These are phyloP conservation scores for Narcine bancroftii DNA, from an alignment of 2,113 vertebrate genomes.

Conservation along the genomic window DNA sequence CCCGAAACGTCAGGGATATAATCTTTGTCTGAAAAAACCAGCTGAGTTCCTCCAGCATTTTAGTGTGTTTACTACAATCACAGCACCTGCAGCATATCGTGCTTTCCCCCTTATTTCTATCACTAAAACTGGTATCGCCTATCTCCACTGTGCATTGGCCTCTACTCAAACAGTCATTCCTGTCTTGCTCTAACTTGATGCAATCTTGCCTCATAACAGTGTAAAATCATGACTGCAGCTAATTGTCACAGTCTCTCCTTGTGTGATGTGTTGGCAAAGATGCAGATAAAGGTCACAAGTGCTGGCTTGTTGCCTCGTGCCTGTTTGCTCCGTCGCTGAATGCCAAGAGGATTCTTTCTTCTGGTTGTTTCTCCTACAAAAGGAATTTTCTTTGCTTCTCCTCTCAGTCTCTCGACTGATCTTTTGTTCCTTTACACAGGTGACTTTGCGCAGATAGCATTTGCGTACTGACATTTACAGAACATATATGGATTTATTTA, in stretches of 20 bases:
- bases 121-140: not conserved
- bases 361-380: not conserved
- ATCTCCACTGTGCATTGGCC: not conserved
- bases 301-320: not conserved
- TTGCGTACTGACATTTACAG: not conserved
- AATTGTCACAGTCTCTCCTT: not conserved
- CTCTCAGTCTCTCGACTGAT: not conserved
- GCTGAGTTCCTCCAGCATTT: too few relatives aligned
- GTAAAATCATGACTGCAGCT: not conserved
- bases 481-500: not conserved
- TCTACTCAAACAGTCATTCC: not conserved
- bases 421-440: not conserved
- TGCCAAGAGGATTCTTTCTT: not conserved
- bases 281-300: not conserved
- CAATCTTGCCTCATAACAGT: too few relatives aligned
- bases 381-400: not conserved
- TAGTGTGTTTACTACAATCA: too few relatives aligned
- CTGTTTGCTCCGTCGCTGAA: not conserved
- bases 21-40: too few relatives aligned
- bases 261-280: not conserved
- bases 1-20: too few relatives aligned
- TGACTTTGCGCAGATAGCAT: not conserved
- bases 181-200: not conserved
- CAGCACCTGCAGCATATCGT: too few relatives aligned
- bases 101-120: too few relatives aligned